These are phyloP conservation scores for Ormyrus labotus DNA, from an alignment of 2,888 invertebrate species.

Conservation along the genomic window DNA sequence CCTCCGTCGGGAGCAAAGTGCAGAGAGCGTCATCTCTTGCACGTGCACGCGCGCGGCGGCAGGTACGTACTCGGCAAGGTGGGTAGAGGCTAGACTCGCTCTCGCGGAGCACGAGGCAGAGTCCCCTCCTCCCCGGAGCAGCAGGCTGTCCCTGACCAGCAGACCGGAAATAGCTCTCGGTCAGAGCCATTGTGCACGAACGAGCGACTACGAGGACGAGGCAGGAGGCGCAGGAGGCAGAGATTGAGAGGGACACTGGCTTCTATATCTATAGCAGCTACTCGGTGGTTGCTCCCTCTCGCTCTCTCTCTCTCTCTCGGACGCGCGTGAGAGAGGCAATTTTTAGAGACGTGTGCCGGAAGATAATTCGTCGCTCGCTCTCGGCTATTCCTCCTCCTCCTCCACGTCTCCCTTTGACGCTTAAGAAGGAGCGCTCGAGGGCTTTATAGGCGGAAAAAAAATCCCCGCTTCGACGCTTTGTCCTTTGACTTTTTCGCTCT, in stretches of 20 bases:
- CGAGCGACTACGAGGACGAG: constrained; percentile 48
- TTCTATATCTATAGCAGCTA: background rate
- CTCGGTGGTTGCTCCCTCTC: too few species aligned
- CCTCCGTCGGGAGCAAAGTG: too few species aligned
- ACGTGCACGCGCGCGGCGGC: background rate
- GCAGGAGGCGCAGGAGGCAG: constrained; percentile 13
- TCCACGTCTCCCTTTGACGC: background rate
- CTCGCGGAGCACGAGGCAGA: too few species aligned
- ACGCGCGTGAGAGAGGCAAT: background rate
- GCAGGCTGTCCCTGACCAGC: constrained; percentile 63
- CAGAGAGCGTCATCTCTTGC: too few species aligned
- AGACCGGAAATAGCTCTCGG: constrained; percentile 66
- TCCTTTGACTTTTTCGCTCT: background rate
- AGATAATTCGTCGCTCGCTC: constrained; percentile 47
- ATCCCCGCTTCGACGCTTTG: background rate
- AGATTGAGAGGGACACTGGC: constrained; percentile 1
- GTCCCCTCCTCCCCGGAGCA: constrained; percentile 27
- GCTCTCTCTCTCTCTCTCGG: too few species aligned
- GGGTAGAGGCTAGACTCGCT: background rate
- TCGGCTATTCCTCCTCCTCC: background rate
- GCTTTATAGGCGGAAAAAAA: constrained; percentile 1
- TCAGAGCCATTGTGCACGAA: constrained; percentile 62
- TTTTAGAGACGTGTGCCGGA: constrained; percentile 44
- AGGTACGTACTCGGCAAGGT: background rate
- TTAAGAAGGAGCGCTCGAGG: background rate